Base-by-base conservation (phyloP, 1,140 invertebrate genomes). In the Trichonephila clavata region DNA sequence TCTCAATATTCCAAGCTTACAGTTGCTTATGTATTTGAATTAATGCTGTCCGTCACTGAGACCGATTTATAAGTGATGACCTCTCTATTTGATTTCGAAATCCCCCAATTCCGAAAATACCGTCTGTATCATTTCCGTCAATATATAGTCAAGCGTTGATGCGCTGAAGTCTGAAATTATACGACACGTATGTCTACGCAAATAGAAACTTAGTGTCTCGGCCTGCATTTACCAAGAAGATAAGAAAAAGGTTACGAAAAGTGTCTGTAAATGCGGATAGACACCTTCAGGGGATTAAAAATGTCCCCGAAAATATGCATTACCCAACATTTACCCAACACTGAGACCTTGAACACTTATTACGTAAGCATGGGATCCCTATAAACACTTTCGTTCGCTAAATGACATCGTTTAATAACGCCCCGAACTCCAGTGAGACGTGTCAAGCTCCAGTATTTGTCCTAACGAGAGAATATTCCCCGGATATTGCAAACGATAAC, bases 401-500 rank as follows among this genome's bases (percentile, higher is more conserved):
- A 83, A 57, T 83, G 50, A 83, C 81, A 83, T 20, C 43, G 50
- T 83, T 83, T 83, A 83, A 83, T 83, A 83, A 57, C 43, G 50
- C 14, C 8, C 20, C 6, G 61, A 63, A 63, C 61, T 63, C 61
- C 27, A 32, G 27, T 77, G 71, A 77, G 27, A 77, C 71, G 18
- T 39, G 71, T 77, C 71, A 77, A 77, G 65, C 71, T 39, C 43
- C 83, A n/a, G 57, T 84, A 84, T 84, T 84, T 84, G 86, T 60
- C 13, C 50, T 63, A 63, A 87, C 86, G 60, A 87, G 86, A 43
- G 59, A 18, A 60, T 63, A 87, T 87, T 63, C 86, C 50, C 3
- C 86, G 86, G 86, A 87, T 87, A 87, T 87, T 87, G 86, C 86
- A 21, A 63, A 43, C 60, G 86, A 87, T 63, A 87, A 87, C 86